These are phyloP conservation scores for Phytoseiulus persimilis DNA, from an alignment of 2,888 invertebrate genomes.

Conservation along the genomic window DNA sequence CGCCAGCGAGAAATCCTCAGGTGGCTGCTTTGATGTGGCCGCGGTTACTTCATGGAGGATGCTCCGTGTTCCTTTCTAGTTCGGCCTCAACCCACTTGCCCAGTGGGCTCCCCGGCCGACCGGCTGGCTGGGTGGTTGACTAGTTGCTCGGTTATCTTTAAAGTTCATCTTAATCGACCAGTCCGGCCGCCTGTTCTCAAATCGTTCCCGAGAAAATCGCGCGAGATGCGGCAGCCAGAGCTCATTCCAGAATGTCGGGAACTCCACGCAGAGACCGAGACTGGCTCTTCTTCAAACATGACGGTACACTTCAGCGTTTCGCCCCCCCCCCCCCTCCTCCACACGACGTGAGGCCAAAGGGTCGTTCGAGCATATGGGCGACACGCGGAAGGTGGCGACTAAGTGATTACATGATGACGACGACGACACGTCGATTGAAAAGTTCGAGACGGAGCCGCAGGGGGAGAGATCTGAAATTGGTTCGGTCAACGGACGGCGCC, in stretches of 20 bases:
- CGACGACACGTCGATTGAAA: background rate
- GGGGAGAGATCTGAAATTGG: background rate
- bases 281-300: background rate
- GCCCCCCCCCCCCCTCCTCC: too few species aligned
- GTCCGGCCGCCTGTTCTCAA: background rate
- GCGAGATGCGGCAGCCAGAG: background rate
- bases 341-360: background rate
- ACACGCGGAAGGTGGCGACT: background rate
- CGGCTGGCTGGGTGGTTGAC: background rate
- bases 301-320: background rate
- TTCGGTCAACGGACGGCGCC: background rate
- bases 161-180: background rate
- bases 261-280: background rate
- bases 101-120: background rate
- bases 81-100: background rate
- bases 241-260: background rate
- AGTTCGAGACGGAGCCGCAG: background rate
- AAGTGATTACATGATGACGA: background rate
- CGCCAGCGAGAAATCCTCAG: constrained; percentile 14
- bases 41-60: background rate
- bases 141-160: background rate
- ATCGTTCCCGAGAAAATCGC: background rate
- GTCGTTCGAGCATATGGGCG: background rate
- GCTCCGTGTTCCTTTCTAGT: background rate
- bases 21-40: constrained; percentile 32